Percentiles rank a stretch among this genome's conserved stretches.
Evolutionary conservation across 2,888 invertebrate genomes (phyloP).

Genomic region (Maniola hyperantus): DNA sequence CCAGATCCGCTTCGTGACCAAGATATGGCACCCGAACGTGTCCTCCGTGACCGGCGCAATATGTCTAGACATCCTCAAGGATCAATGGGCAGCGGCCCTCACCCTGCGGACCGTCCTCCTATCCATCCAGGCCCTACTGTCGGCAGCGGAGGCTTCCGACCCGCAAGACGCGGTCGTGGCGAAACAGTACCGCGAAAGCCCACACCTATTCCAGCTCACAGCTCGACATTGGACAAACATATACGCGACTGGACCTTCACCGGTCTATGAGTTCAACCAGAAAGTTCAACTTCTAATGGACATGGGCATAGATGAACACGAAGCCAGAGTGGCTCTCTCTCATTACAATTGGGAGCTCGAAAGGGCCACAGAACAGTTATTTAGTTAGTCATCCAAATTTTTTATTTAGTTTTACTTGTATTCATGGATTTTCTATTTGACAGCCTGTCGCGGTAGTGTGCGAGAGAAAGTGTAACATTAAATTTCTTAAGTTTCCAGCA

Average conservation of each 20-base stretch:
- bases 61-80: conserved; percentile 99
- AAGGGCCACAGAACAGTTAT: conserved; percentile 90
- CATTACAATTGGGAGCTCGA: conserved; percentile 96
- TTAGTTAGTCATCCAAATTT: conserved; percentile 54
- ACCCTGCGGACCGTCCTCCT: conserved; percentile 97
- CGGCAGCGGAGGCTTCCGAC: conserved; percentile 95
- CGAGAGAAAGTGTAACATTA: too few species aligned
- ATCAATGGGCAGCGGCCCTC: conserved; percentile 99
- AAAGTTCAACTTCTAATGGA: conserved; percentile 94
- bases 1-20: conserved; percentile 97
- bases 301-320: conserved; percentile 97
- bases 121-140: conserved; percentile 96
- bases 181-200: conserved; percentile 96
- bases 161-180: conserved; percentile 99
- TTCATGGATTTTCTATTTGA: too few species aligned
- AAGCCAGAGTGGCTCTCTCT: conserved; percentile 94
- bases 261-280: conserved; percentile 88
- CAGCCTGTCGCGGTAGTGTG: too few species aligned
- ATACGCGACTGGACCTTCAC: conserved; percentile 91
- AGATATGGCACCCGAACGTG: conserved; percentile 99
- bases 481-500: too few species aligned
- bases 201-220: conserved; percentile 93
- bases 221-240: conserved; percentile 98
- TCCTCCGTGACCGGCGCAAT: conserved; percentile 99
- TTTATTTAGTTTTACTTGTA: neutral